Conservation (phyloP, 2,888 invertebrate genomes). For the Hedya salicella region DNA sequence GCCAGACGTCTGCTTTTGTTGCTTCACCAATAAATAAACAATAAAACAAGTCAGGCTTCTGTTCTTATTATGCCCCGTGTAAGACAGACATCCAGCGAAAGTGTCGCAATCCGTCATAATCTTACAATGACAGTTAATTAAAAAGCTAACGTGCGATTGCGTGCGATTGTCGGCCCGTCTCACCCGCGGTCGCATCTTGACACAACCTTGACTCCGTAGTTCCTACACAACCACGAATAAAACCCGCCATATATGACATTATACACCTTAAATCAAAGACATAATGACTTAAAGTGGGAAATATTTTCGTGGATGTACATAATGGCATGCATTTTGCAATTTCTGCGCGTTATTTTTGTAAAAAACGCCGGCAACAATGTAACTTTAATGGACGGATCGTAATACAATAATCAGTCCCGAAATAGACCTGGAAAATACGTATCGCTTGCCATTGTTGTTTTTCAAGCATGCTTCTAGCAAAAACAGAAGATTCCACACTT, state of each 20-base stretch:
- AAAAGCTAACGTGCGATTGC: constrained; percentile 64
- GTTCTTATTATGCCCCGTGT: neutral
- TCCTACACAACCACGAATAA: neutral
- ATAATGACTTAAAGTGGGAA: neutral
- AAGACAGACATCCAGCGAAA: constrained; percentile 19
- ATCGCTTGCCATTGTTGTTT: constrained; percentile 4
- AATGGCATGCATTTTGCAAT: constrained; percentile 51
- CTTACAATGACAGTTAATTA: constrained; percentile 67
- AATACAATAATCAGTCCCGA: constrained; percentile 24
- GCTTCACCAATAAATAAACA: too few species aligned
- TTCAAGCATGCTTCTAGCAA: neutral
- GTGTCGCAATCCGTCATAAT: constrained; percentile 52
- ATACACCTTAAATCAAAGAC: neutral
- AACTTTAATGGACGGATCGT: constrained; percentile 29
- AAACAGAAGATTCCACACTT: neutral
- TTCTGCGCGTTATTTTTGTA: constrained; percentile 35
- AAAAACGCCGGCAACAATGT: constrained; percentile 28
- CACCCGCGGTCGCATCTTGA: constrained; percentile 52
- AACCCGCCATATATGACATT: neutral
- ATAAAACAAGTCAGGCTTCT: neutral
- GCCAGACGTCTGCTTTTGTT: too few species aligned
- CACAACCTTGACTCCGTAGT: constrained; percentile 59
- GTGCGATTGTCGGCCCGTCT: constrained; percentile 59
- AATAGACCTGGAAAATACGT: constrained; percentile 26
- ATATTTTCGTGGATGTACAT: constrained; percentile 4